Evolutionary conservation across 2,888 invertebrate genomes (phyloP), one percentile per base, ranked within the genome.

Genomic region (Scaptomyza flava): DNA sequence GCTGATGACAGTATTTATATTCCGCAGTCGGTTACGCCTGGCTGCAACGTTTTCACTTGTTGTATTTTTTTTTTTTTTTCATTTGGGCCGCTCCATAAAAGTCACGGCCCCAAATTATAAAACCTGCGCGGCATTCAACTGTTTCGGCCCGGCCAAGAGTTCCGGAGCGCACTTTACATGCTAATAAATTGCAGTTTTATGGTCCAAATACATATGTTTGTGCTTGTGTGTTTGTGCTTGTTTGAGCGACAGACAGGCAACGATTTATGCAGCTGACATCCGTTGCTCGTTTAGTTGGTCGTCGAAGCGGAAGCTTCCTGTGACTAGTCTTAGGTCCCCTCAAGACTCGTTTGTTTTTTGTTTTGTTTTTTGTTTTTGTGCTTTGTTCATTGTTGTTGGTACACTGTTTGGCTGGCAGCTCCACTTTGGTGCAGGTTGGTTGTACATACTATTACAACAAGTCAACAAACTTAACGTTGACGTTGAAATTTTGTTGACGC

Each of bases 161-260:
- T 56, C 33, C 68, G 45, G 62, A 50, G 67, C 75, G 45, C 70
- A 72, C 73, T 84, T 84, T 81, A 74, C 79, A 85, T 81, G 84
- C 88, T 89, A 89, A 89, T 84, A 89, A 87, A 84, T 84, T 89
- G 87, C 88, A 89, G 73, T 85, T 89, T 84, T 84, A 89, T 84
- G 82, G 73, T 74, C 72, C 33, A 58, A 11, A n/a, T 11, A 11
- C 33, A 34, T 17, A 6, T 6, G 9, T 8, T 6, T 45, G 9
- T 27, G 9, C 23, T 23, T 34, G 17, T 27, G 31, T 33, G 31
- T 54, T 47, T 42, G 52, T 51, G 47, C 23, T 46, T 62, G 45
- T 54, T 7, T 61, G 50, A 62, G 64, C 62, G 81, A 72, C 71
- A 71, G 76, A 68, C 77, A 76, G 63, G 57, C 62, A 75, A 81